These are phyloP conservation scores for Clinocottus analis DNA, from an alignment of 2,113 vertebrate genomes.

Conservation along the genomic window DNA sequence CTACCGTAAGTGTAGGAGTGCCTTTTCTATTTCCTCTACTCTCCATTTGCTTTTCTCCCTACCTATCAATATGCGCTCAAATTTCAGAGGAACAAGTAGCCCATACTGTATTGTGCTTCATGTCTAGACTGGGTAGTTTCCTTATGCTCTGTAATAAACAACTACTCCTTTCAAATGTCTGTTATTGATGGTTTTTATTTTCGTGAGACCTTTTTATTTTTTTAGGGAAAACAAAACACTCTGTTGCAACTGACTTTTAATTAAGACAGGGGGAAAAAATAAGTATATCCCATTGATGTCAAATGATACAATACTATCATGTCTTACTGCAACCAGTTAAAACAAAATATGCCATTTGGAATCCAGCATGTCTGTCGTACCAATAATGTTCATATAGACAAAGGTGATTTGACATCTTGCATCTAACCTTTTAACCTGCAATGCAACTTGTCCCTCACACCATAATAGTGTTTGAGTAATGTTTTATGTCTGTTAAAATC, in stretches of 20 bases:
- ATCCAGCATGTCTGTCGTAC: background rate
- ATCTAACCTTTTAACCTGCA: too few relatives aligned
- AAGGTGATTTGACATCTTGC: too few relatives aligned
- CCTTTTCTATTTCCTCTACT: slow-evolving; percentile 83
- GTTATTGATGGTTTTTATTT: background rate
- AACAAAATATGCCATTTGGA: background rate
- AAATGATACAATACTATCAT: too few relatives aligned
- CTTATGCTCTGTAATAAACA: slow-evolving; percentile 79
- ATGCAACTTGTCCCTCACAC: too few relatives aligned
- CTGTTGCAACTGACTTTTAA: background rate
- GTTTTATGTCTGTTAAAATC: too few relatives aligned
- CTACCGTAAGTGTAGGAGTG: slow-evolving; percentile 87
- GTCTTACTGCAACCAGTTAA: background rate
- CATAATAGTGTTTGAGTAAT: too few relatives aligned
- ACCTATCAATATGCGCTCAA: slow-evolving; percentile 45
- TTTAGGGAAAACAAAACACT: background rate
- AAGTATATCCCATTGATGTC: too few relatives aligned
- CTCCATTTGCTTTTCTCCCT: slow-evolving; percentile 37
- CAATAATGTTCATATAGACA: too few relatives aligned
- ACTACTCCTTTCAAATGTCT: slow-evolving; percentile 53
- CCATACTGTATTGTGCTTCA: slow-evolving; percentile 67
- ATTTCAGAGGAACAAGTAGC: slow-evolving; percentile 71
- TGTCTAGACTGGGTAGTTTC: slow-evolving; percentile 67
- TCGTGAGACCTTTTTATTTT: background rate
- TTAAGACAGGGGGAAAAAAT: background rate